A percentile compares a stretch with the other conserved stretches of the same genome.
These are phyloP conservation scores for Lophius americanus DNA, from an alignment of 2,797 vertebrate species.

Conservation along the genomic window DNA sequence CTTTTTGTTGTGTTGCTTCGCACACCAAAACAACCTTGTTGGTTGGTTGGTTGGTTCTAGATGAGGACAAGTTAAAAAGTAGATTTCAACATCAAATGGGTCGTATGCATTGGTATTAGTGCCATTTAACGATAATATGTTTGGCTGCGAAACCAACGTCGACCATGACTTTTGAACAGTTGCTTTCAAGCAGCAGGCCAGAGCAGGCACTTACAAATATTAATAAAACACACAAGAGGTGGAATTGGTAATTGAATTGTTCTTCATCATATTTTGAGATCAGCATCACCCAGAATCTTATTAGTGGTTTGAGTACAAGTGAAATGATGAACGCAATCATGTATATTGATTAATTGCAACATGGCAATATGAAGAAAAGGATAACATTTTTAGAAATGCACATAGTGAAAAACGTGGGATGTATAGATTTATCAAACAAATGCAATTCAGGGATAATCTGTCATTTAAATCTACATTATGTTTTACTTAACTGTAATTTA, in stretches of 20 bases:
- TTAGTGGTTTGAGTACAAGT: background rate
- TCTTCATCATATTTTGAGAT: background rate
- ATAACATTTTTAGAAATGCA: background rate
- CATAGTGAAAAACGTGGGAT: background rate
- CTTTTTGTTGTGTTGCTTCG: background rate
- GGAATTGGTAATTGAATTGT: background rate
- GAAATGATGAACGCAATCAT: background rate
- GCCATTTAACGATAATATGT: background rate
- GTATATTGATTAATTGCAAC: background rate
- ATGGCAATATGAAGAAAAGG: background rate
- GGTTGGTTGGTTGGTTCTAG: background rate
- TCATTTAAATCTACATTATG: conserved; percentile 44
- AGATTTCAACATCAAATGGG: background rate
- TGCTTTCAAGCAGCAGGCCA: background rate
- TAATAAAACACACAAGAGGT: background rate
- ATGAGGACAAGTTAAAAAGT: background rate
- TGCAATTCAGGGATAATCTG: conserved; percentile 58
- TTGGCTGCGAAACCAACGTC: background rate
- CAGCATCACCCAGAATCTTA: background rate
- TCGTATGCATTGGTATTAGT: background rate
- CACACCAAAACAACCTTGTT: conserved; percentile 4
- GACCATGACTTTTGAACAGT: too few relatives aligned
- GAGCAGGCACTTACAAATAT: background rate
- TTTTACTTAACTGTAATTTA: conserved; percentile 53
- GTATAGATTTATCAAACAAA: conserved; percentile 41